These are phyloP conservation scores for Drosophila neocordata DNA, from an alignment of 1,140 invertebrate genomes.

Conservation along the genomic window DNA sequence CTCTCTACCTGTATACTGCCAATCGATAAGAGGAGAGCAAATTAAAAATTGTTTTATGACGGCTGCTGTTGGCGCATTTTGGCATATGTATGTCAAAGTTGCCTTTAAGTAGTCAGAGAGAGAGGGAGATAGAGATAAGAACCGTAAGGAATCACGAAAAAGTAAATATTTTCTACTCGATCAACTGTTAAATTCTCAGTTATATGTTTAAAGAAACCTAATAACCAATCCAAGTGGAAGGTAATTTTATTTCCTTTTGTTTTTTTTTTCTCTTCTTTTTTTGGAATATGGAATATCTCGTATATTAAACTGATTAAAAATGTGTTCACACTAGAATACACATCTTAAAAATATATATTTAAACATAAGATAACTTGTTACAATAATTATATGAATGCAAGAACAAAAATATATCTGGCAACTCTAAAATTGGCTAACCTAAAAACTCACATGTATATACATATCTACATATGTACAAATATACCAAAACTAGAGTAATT, in stretches of 20 bases:
- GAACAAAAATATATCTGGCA: too few species aligned
- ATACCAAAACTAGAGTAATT: too few species aligned
- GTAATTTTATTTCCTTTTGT: slow-evolving; percentile 29
- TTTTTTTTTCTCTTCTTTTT: too few species aligned
- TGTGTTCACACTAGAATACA: too few species aligned
- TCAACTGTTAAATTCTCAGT: slow-evolving; percentile 35
- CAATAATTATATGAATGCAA: too few species aligned
- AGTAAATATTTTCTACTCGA: slow-evolving; percentile 26
- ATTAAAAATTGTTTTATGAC: slow-evolving; percentile 47
- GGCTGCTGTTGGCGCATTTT: slow-evolving; percentile 12
- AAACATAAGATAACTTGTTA: too few species aligned
- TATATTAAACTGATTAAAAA: too few species aligned
- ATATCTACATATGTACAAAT: too few species aligned
- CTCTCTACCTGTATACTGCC: not conserved
- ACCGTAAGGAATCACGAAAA: not conserved
- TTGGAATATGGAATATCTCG: too few species aligned
- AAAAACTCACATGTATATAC: too few species aligned
- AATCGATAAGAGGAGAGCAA: slow-evolving; percentile 48
- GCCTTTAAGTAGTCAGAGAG: slow-evolving; percentile 9
- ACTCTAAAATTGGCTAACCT: too few species aligned
- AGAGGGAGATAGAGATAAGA: not conserved
- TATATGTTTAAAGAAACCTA: not conserved
- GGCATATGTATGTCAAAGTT: not conserved
- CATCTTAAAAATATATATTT: too few species aligned
- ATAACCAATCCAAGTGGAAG: not conserved